A percentile compares a stretch with the other conserved stretches of the same genome.
These are phyloP conservation scores for Diabrotica undecimpunctata DNA, from an alignment of 1,140 invertebrate genomes.

Conservation along the genomic window DNA sequence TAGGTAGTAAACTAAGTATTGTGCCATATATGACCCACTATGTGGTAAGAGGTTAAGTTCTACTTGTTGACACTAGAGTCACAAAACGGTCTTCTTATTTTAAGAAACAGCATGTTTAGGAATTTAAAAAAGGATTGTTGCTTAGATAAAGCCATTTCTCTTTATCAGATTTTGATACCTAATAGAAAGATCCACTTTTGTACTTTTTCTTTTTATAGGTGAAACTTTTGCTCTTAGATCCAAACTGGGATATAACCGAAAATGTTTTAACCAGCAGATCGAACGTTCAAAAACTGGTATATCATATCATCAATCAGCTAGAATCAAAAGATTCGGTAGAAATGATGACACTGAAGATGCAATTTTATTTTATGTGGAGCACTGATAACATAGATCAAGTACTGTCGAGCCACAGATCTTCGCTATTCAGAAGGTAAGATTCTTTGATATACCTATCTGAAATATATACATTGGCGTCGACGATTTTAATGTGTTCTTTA, in stretches of 20 bases:
- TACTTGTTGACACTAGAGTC: too few relatives aligned
- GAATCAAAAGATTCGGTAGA: constrained; percentile 42
- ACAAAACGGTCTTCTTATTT: too few relatives aligned
- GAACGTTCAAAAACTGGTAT: constrained; percentile 51
- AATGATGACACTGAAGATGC: constrained; percentile 60
- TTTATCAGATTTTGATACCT: too few relatives aligned
- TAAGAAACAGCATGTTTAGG: not conserved
- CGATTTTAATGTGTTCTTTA: too few relatives aligned
- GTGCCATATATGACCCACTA: too few relatives aligned
- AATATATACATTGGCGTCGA: too few relatives aligned
- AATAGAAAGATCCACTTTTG: too few relatives aligned
- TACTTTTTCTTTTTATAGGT: constrained; percentile 37
- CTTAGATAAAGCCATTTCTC: not conserved
- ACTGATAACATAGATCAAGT: constrained; percentile 57
- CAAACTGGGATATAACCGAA: constrained; percentile 50
- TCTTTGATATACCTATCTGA: too few relatives aligned
- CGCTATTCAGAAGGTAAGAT: too few relatives aligned
- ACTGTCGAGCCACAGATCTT: constrained; percentile 52
- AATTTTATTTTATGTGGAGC: constrained; percentile 66
- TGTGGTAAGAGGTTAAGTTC: too few relatives aligned
- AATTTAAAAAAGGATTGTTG: not conserved
- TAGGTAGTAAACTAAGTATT: too few relatives aligned
- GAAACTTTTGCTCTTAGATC: constrained; percentile 51
- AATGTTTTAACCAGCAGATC: constrained; percentile 49
- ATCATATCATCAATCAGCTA: constrained; percentile 46